Evolutionary conservation across 2,888 invertebrate species (phyloP), one percentile per base, ranked within the genome.

Genomic region (Liodrosophila aerea): DNA sequence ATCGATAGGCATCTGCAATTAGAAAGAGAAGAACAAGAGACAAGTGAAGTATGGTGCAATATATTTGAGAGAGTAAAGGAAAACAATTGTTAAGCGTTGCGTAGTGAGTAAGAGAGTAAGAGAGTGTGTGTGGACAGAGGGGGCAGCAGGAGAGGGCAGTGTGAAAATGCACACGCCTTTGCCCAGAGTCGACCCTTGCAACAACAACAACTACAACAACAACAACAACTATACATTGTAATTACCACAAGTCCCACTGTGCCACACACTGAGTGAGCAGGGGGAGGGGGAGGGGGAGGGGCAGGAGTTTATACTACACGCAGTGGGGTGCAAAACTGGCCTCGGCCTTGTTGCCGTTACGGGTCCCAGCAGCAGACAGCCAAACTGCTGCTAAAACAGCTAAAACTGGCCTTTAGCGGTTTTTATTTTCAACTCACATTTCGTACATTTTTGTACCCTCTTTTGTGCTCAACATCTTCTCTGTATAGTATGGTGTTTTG

Each of bases 1-100:
- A 93, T 93, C 92, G 93, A 93, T 93, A 93, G 93, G 92, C 93
- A 93, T 93, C 93, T 93, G 93, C 92, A 93, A 93, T 93, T 92
- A 93, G 92, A 93, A 92, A 92, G 87, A 92, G 91, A 85, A 92
- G 91, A 86, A 85, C 87, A 87, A 85, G 82, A 87, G 73, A 85
- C 76, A 78, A 92, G 92, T 91, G 92, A 89, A 91, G 92, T 87
- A 90, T 69, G 45, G 44, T 60, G 15, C 49, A 34, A 76, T 73
- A 76, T 73, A 64, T 22, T 33, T 45, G 45, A 50, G 22, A 22
- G 31, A 36, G 34, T 33, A 51, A 15, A 16, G n/a, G 41, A 62
- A 49, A 56, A 63, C 58, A 63, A 64, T 63, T 64, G 57, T 76
- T 60, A 72, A 83, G 65, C 72, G 62, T 78, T 77, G 61, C 64